Conservation (phyloP, 2,888 invertebrate genomes). For the Ichneumoninae sp. region DNA sequence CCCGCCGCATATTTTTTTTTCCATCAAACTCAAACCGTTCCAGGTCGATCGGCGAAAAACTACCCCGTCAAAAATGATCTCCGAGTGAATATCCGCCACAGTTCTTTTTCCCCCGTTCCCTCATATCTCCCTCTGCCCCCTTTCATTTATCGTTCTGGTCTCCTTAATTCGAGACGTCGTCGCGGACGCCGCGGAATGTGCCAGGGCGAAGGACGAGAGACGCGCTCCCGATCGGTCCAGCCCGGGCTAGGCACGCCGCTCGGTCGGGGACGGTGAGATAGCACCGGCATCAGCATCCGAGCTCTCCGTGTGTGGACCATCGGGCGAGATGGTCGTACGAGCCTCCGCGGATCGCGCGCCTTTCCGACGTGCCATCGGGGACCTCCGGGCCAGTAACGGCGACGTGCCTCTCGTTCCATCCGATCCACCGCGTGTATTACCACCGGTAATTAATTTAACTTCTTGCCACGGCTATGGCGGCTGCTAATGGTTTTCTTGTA, state of each 20-base stretch:
- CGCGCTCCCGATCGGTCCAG: not conserved
- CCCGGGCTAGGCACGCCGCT: not conserved
- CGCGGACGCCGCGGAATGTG: constrained; percentile 70
- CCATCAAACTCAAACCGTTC: no score
- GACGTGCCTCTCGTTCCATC: constrained; percentile 68
- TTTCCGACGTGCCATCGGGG: constrained; percentile 38
- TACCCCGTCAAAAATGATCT: constrained; percentile 17
- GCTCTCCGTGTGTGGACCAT: constrained; percentile 18
- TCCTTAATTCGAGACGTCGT: constrained; percentile 75
- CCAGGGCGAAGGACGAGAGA: constrained; percentile 57
- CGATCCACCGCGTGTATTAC: constrained; percentile 68
- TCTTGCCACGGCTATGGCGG: constrained; percentile 81
- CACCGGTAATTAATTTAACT: constrained; percentile 83
- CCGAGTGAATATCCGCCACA: constrained; percentile 13
- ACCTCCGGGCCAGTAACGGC: constrained; percentile 54
- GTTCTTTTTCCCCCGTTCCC: constrained; percentile 9
- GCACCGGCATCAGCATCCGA: constrained; percentile 42
- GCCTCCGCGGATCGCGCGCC: constrained; percentile 45
- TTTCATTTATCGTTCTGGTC: constrained; percentile 72
- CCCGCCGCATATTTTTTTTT: not conserved
- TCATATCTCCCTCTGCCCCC: constrained; percentile 10
- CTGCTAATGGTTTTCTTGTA: constrained; percentile 82
- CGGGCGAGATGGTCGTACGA: not conserved
- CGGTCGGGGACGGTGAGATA: constrained; percentile 43
- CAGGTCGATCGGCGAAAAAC: no score